phyloP scores from a whole-genome alignment of 2,797 vertebrate genomes.

The Pipistrellus pipistrellus region DNA sequence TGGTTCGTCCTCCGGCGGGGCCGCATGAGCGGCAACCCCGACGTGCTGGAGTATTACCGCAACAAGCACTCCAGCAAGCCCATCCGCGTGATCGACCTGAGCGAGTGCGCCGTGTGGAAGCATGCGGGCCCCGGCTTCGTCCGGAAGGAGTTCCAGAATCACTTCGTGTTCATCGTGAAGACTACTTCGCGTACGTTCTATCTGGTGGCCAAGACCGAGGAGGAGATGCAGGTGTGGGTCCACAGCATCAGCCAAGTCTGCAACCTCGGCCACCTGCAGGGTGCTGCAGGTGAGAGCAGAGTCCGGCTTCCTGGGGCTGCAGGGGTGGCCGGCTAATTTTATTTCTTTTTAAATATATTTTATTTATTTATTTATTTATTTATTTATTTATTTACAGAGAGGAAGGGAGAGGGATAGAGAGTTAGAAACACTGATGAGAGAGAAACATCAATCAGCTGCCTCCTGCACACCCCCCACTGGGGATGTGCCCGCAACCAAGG shows the following conservation, averaged over 20 bases:
- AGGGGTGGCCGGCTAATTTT: too few species aligned
- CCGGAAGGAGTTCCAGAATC: constrained; percentile 94
- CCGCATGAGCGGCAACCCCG: constrained; percentile 97
- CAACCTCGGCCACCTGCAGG: constrained; percentile 93
- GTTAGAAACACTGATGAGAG: too few species aligned
- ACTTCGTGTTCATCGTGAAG: constrained; percentile 96
- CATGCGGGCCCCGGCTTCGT: constrained; percentile 92
- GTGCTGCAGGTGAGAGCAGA: constrained; percentile 90
- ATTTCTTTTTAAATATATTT: too few species aligned
- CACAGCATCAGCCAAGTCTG: constrained; percentile 96
- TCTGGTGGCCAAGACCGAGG: constrained; percentile 97
- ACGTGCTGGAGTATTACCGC: constrained; percentile 98
- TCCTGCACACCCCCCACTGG: too few species aligned
- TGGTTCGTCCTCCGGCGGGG: constrained; percentile 98
- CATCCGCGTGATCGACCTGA: constrained; percentile 96
- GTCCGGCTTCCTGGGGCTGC: neutral
- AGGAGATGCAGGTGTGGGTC: constrained; percentile 98
- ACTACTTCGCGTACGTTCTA: constrained; percentile 96
- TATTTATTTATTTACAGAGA: too few species aligned
- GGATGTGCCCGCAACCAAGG: too few species aligned
- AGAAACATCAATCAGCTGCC: too few species aligned
- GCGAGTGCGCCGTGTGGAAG: constrained; percentile 94
- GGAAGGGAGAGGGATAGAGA: too few species aligned
- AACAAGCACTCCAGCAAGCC: constrained; percentile 95
- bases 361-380: too few species aligned